Base-by-base conservation (phyloP, 2,797 vertebrate genomes). In the Acanthopagrus latus region DNA sequence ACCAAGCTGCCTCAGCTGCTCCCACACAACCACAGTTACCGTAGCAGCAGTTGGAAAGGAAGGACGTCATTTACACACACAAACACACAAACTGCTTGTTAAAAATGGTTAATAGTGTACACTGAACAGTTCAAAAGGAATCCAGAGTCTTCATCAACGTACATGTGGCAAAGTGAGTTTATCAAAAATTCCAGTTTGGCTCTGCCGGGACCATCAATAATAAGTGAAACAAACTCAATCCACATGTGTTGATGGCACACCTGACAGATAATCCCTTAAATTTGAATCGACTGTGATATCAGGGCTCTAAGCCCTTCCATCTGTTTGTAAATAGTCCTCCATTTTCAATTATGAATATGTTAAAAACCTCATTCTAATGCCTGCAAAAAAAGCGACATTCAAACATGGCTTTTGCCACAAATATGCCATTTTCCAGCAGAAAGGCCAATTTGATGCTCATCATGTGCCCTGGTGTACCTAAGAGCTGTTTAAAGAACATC, bases 371-470 rank as follows among this genome's bases (percentile, higher is more conserved):
- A 83, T 86, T 91, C 72, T 88, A 80, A 88, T 88, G 81, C 88
- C 67, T 84, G 81, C 75, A 74, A 47, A 59, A 83, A 86, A 75
- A 82, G 81, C 89, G 82, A 90, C 84, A 91, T 90, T 91, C 76
- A 93, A 81, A 91, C 66, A 57, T 81, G 84, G 81, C 85, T 89
- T 92, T 89, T 92, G 84, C 90, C 86, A 87, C 87, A 91, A 92
- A 94, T 90, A 68, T 86, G 87, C 88, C 90, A 89, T 93, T 93
- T 94, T 93, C 77, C 82, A 76, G 63, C 65, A 92, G 88, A 93
- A 94, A 93, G 93, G 86, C 85, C 92, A 93, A 94, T 95, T 94
- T 92, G 94, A 93, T 94, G 92, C 93, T 89, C 86, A 89, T 93
- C 90, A 85, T 90, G 86, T 92, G 90, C 92, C 92, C 92, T 84